Base-by-base conservation (phyloP, 2,797 vertebrate species). In the Microhierax caerulescens region DNA sequence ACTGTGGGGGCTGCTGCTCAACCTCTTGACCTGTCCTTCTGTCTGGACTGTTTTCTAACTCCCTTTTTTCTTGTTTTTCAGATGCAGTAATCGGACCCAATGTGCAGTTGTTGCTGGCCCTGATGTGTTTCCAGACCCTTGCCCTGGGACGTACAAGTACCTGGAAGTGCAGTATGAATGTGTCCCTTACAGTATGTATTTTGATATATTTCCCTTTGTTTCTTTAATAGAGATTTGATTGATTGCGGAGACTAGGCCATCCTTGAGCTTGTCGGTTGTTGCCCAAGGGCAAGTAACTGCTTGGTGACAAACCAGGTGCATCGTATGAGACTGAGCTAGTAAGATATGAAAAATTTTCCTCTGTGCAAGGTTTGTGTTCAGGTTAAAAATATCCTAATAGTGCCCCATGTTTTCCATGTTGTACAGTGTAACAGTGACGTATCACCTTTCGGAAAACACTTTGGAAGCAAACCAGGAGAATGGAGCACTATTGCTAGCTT, bases 131-230 rank as follows among this genome's bases (percentile, higher is more conserved):
- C 99, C 99, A 54, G 99, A 99, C 96, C 99, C 99, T 1, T 99
- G 99, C 95, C 99, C 99, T 0, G 99, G 99, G 93, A 99, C 99
- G 2, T 99, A 99, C 97, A 99, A 99, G 95, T 99, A 99, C 96
- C 98, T 99, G 94, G 99, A 99, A 98, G 99, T 99, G 95, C 99
- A 99, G 94, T 99, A 99, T 24, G 99, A 99, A 98, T 99, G 99
- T 95, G 99, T 99, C 39, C 99, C 99, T 81, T 99, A 99, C 98
- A 99, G 99, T 99, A 99, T 83, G 99, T 99, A 99, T 97, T 92
- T 50, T 76, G 30, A 64, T 94, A 9, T 78, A 32, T 61, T 93
- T 95, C 78, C 47, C 78, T 87, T 69, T 94, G 11, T 23, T 85
- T 93, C 43, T 63, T 8, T 81, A 41, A 43, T 75, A 83, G 84